These are phyloP conservation scores for Dynastes maya DNA, from an alignment of 2,888 invertebrate genomes.

Conservation along the genomic window DNA sequence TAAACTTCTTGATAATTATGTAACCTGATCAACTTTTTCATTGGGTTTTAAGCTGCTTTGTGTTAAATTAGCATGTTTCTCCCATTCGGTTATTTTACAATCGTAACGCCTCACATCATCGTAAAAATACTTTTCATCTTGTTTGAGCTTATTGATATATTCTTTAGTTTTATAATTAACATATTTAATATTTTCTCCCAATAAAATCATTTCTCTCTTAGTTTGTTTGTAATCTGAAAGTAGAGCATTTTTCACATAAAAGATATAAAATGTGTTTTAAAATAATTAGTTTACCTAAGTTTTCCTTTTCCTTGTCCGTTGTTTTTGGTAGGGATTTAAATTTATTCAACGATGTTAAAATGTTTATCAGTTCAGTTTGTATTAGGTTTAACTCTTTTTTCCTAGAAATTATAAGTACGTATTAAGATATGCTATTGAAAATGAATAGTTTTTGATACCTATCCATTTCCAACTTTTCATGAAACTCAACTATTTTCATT, in stretches of 20 bases:
- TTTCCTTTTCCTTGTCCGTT: conserved; percentile 53
- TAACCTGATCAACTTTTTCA: conserved; percentile 56
- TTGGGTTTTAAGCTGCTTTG: conserved; percentile 49
- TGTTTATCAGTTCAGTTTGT: conserved; percentile 54
- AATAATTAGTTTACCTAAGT: conserved; percentile 51
- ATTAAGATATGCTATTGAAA: neutral
- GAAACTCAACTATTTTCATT: conserved; percentile 53
- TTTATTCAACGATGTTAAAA: conserved; percentile 54
- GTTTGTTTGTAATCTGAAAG: conserved; percentile 62
- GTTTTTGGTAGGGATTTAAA: conserved; percentile 56
- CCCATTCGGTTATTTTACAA: conserved; percentile 62
- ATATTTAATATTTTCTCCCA: conserved; percentile 63
- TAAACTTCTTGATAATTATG: conserved; percentile 46
- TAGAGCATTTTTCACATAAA: neutral
- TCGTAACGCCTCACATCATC: conserved; percentile 62
- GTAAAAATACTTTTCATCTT: conserved; percentile 59
- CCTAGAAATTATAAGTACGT: conserved; percentile 47
- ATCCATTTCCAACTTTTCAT: conserved; percentile 55
- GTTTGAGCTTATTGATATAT: conserved; percentile 57
- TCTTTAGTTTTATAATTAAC: conserved; percentile 58
- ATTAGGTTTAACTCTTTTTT: conserved; percentile 54
- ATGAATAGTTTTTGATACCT: conserved; percentile 24
- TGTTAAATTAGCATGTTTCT: conserved; percentile 57
- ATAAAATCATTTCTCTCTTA: conserved; percentile 62
- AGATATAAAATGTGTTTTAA: neutral